phyloP scores from a whole-genome alignment of 1,140 invertebrate species.

The Cherax quadricarinatus region DNA sequence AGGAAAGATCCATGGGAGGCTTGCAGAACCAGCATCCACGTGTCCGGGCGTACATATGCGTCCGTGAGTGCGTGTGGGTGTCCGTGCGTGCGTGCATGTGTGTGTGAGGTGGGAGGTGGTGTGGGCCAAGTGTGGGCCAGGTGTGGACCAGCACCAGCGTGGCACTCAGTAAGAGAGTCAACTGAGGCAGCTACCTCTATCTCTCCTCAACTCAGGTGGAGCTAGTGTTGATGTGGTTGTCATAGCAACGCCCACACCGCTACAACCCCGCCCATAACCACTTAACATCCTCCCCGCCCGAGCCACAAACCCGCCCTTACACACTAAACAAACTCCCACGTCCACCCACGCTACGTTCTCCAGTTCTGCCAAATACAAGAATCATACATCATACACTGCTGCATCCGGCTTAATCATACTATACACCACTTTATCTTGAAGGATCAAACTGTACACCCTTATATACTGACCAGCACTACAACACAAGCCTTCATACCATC shows the following conservation, averaged over 20 bases:
- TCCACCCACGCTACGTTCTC: not conserved
- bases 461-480: too few species aligned
- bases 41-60: not conserved
- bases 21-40: not conserved
- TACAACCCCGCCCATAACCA: not conserved
- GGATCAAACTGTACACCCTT: too few species aligned
- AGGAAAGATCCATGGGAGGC: too few species aligned
- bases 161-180: not conserved
- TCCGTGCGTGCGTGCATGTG: conserved; percentile 3
- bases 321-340: too few species aligned
- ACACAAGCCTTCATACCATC: too few species aligned
- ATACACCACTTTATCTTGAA: too few species aligned
- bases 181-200: not conserved
- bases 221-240: conserved; percentile 6
- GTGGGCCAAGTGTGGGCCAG: too few species aligned
- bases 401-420: too few species aligned
- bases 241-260: conserved; percentile 3
- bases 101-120: not conserved
- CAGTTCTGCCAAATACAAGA: not conserved
- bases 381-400: too few species aligned
- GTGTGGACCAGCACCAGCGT: too few species aligned
- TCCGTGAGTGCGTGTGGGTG: conserved; percentile 7
- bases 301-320: too few species aligned
- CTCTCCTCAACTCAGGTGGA: not conserved
- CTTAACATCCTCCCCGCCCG: too few species aligned